These are phyloP conservation scores for Labeo calbasu DNA, from an alignment of 2,797 vertebrate species.

Conservation along the genomic window DNA sequence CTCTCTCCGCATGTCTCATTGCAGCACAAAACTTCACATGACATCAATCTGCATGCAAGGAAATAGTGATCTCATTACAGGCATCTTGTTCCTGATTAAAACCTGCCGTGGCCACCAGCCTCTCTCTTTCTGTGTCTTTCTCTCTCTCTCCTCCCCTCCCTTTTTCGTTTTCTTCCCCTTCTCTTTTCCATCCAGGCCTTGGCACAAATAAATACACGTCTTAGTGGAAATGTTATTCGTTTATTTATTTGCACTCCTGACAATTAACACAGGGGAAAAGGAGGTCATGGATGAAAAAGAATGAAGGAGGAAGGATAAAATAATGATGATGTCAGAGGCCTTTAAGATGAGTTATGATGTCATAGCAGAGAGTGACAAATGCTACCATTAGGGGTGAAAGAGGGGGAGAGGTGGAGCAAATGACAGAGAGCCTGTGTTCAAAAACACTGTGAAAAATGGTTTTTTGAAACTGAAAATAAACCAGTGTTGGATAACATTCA, in stretches of 20 bases:
- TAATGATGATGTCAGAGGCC: conserved; percentile 65
- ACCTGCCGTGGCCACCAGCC: conserved; percentile 69
- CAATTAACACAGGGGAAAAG: conserved; percentile 46
- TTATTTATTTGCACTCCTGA: conserved; percentile 26
- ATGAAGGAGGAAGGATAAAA: conserved; percentile 9
- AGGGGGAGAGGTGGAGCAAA: conserved; percentile 27
- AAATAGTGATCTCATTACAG: conserved; percentile 84
- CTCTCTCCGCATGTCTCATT: conserved; percentile 66
- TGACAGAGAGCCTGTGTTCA: conserved; percentile 6
- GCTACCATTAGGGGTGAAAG: conserved; percentile 52
- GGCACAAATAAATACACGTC: conserved; percentile 72
- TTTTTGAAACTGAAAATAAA: neutral
- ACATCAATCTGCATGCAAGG: conserved; percentile 79
- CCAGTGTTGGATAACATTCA: neutral
- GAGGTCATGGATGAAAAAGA: conserved; percentile 8
- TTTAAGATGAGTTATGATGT: conserved; percentile 74
- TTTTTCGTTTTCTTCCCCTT: neutral
- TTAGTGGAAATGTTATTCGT: conserved; percentile 68
- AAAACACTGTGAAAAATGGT: neutral
- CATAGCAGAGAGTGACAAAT: conserved; percentile 73
- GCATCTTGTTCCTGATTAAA: conserved; percentile 81
- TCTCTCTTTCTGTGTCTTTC: conserved; percentile 20
- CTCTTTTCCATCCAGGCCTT: conserved; percentile 28
- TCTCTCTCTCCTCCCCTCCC: conserved; percentile 5
- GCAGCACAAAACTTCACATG: conserved; percentile 76